Percentiles rank a stretch among this genome's conserved stretches.
Evolutionary conservation across 1,140 invertebrate genomes (phyloP).

Genomic region (Bombus consobrinus): DNA sequence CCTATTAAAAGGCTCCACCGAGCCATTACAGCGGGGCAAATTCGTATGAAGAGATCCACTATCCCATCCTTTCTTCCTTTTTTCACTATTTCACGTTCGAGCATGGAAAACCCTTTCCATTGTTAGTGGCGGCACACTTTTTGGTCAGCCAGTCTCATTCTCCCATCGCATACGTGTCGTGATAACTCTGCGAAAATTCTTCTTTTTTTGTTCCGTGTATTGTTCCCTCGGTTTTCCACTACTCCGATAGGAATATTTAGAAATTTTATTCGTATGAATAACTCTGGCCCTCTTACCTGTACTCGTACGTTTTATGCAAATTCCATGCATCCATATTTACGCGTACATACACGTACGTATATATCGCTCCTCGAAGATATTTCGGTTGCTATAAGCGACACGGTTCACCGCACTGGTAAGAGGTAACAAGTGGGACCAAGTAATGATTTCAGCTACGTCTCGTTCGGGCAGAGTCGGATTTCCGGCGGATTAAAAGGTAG

Average conservation of each 20-base stretch:
- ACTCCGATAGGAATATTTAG: not conserved
- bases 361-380: not conserved
- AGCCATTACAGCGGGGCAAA: not conserved
- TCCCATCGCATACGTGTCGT: not conserved
- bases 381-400: not conserved
- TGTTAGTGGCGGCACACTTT: conserved; percentile 7
- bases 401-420: not conserved
- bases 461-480: not conserved
- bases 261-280: not conserved
- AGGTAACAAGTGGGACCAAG: not conserved
- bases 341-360: not conserved
- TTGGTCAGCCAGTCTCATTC: not conserved
- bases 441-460: not conserved
- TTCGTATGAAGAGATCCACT: not conserved
- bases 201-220: not conserved
- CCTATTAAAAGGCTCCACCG: conserved; percentile 5
- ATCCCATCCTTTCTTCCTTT: not conserved
- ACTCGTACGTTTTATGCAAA: not conserved
- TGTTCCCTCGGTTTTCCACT: not conserved
- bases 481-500: conserved; percentile 23
- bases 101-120: not conserved
- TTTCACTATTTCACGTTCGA: not conserved
- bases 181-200: not conserved
- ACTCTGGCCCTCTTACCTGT: not conserved
- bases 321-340: not conserved